A percentile compares a stretch with the other conserved stretches of the same genome.
Conservation (phyloP, 2,888 invertebrate species). For the Synanthedon tipuliformis region DNA sequence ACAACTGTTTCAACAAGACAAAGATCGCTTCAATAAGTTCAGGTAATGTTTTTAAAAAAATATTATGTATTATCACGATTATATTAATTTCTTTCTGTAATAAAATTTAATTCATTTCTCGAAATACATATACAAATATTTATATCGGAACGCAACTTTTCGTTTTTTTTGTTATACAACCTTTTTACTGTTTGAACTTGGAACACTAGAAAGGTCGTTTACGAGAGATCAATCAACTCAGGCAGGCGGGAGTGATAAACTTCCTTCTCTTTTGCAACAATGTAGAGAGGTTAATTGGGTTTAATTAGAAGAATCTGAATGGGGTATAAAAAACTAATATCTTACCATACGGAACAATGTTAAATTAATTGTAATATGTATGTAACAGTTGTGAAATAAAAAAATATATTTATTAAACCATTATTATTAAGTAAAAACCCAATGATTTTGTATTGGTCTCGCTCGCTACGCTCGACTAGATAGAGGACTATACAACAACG, state of each 20-base stretch:
- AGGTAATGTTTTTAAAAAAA: slow-evolving; percentile 71
- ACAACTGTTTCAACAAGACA: slow-evolving; percentile 84
- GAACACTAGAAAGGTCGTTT: slow-evolving; percentile 35
- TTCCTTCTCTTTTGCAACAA: slow-evolving; percentile 6
- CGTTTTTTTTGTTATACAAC: slow-evolving; percentile 3
- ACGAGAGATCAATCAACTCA: slow-evolving; percentile 11
- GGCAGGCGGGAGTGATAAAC: slow-evolving; percentile 1
- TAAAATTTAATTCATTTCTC: not conserved
- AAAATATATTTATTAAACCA: no score
- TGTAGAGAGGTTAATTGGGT: not conserved
- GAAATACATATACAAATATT: not conserved
- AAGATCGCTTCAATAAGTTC: slow-evolving; percentile 86
- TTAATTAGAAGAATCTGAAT: not conserved
- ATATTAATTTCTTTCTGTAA: not conserved
- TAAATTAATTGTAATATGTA: no score
- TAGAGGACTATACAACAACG: no score
- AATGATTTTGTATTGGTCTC: no score
- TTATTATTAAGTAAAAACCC: no score
- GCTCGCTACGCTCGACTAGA: no score
- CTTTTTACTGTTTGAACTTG: slow-evolving; percentile 8
- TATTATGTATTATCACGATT: not conserved
- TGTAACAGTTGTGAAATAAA: no score
- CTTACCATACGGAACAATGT: no score
- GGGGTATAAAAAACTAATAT: not conserved
- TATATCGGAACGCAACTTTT: not conserved